Percentiles rank a stretch among this genome's conserved stretches.
Evolutionary conservation across 2,113 vertebrate genomes (phyloP).

Genomic region (Struthidea cinerea): DNA sequence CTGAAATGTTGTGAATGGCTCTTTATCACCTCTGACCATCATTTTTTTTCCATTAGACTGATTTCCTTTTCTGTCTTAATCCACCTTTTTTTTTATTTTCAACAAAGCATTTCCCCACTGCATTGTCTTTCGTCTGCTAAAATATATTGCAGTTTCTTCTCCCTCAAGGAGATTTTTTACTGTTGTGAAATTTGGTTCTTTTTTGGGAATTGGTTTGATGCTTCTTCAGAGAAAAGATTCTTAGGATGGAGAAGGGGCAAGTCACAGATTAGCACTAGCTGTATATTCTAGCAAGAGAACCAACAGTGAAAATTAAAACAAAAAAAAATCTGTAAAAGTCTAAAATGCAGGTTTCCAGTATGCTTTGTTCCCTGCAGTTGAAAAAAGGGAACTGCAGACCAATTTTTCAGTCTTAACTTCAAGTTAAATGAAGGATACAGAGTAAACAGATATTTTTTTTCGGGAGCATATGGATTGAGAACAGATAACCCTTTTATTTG

Average conservation of each 20-base stretch:
- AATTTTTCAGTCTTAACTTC: not conserved
- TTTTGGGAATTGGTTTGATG: not conserved
- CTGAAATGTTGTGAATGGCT: not conserved
- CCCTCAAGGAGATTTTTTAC: not conserved
- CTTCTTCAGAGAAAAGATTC: not conserved
- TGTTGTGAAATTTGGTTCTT: not conserved
- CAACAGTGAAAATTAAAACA: not conserved
- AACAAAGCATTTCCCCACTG: not conserved
- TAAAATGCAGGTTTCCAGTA: not conserved
- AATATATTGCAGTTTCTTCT: not conserved
- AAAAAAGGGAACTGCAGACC: not conserved
- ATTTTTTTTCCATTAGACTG: not conserved
- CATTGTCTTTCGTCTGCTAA: not conserved
- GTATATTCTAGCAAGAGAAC: not conserved
- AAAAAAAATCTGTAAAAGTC: not conserved
- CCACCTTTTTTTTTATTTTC: not conserved
- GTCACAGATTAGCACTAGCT: not conserved
- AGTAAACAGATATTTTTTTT: not conserved
- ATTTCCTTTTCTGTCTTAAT: not conserved
- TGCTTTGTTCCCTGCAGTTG: not conserved
- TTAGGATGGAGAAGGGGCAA: not conserved
- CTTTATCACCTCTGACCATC: not conserved
- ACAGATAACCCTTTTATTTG: not conserved
- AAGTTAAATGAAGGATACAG: not conserved
- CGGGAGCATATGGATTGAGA: not conserved